These are phyloP conservation scores for Ptilodon capucinus DNA, from an alignment of 2,888 invertebrate genomes.

Conservation along the genomic window DNA sequence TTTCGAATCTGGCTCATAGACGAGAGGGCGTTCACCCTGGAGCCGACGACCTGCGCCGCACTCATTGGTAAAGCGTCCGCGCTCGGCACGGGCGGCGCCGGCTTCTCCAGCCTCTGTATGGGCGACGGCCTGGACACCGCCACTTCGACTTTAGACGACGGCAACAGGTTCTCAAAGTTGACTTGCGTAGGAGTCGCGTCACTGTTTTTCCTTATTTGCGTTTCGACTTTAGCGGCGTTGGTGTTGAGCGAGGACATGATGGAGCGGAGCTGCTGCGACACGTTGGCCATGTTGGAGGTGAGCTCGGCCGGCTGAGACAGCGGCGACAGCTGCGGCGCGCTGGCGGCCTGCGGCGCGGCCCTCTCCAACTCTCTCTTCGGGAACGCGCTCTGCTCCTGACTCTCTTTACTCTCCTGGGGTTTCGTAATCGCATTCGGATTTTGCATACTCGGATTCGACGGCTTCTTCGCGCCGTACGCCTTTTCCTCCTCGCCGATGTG, in stretches of 20 bases:
- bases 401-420: constrained; percentile 53
- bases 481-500: constrained; percentile 81
- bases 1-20: constrained; percentile 67
- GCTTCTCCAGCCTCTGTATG: constrained; percentile 64
- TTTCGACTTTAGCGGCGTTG: constrained; percentile 75
- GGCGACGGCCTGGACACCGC: constrained; percentile 65
- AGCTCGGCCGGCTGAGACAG: constrained; percentile 88
- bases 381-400: constrained; percentile 50
- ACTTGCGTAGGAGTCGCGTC: constrained; percentile 75
- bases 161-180: constrained; percentile 76
- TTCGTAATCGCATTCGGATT: constrained; percentile 39
- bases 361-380: constrained; percentile 62
- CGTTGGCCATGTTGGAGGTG: constrained; percentile 87
- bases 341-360: constrained; percentile 71
- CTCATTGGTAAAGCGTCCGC: constrained; percentile 64
- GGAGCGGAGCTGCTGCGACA: constrained; percentile 86
- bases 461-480: constrained; percentile 52
- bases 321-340: constrained; percentile 87
- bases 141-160: constrained; percentile 78
- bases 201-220: constrained; percentile 72
- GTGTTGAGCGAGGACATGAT: constrained; percentile 85
- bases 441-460: constrained; percentile 33
- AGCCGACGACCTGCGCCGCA: constrained; percentile 65
- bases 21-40: constrained; percentile 67
- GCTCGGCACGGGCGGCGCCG: constrained; percentile 42